Evolutionary conservation across 2,888 invertebrate genomes (phyloP).

Genomic region (Drosophila kanekoi): DNA sequence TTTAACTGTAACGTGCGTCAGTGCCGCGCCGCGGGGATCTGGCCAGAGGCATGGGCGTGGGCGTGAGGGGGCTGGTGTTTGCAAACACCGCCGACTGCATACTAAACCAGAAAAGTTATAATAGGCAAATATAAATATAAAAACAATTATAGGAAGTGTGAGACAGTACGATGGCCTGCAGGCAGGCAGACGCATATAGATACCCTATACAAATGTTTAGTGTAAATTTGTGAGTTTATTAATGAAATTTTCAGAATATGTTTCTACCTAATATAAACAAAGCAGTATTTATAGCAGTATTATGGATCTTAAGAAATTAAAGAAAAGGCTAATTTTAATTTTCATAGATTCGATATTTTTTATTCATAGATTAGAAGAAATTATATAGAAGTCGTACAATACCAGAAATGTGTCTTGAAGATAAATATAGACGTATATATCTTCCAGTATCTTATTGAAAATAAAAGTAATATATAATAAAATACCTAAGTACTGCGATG

Average conservation of each 20-base stretch:
- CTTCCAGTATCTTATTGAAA: neutral
- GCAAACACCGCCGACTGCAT: slow-evolving; percentile 24
- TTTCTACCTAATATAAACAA: too few species aligned
- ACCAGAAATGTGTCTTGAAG: too few species aligned
- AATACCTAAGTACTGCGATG: slow-evolving; percentile 1
- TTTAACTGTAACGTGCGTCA: slow-evolving; percentile 72
- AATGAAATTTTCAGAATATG: too few species aligned
- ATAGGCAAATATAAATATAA: slow-evolving; percentile 2
- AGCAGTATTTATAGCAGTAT: too few species aligned
- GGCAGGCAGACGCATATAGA: neutral
- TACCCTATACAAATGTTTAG: neutral
- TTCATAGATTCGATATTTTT: too few species aligned
- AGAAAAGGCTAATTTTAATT: too few species aligned
- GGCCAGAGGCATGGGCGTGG: slow-evolving; percentile 1
- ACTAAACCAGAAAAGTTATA: slow-evolving; percentile 16
- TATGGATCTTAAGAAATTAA: too few species aligned
- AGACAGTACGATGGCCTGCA: neutral
- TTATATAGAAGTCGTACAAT: too few species aligned
- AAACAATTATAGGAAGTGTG: neutral
- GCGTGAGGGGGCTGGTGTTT: slow-evolving; percentile 1
- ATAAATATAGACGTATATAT: too few species aligned
- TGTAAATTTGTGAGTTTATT: neutral
- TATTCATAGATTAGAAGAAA: too few species aligned
- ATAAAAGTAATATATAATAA: slow-evolving; percentile 4
- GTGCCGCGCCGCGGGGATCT: slow-evolving; percentile 21